phyloP scores from a whole-genome alignment of 1,140 invertebrate species.

The Arctopsyche grandis region DNA sequence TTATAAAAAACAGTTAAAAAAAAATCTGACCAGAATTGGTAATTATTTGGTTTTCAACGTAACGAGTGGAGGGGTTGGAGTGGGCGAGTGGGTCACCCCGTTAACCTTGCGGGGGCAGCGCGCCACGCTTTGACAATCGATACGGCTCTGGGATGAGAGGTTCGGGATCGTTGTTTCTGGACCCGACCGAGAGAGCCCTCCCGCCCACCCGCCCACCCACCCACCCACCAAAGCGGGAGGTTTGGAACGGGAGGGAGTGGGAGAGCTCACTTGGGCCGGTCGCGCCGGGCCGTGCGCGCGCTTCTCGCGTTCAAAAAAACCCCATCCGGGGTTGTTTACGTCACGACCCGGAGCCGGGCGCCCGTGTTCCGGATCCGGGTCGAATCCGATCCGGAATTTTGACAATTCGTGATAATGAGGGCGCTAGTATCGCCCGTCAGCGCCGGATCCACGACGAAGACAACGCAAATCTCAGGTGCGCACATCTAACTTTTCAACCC shows the following conservation, averaged over 20 bases:
- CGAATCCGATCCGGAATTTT: neutral
- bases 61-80: too few species aligned
- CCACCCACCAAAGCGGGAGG: neutral
- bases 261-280: slow-evolving; percentile 25
- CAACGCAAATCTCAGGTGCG: too few species aligned
- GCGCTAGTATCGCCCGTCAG: neutral
- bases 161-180: slow-evolving; percentile 41
- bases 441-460: neutral
- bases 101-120: neutral
- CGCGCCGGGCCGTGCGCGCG: slow-evolving; percentile 15
- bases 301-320: neutral
- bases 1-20: too few species aligned
- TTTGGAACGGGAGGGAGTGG: too few species aligned
- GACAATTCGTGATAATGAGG: neutral
- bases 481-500: too few species aligned
- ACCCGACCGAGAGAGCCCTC: too few species aligned
- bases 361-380: neutral
- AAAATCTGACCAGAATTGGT: too few species aligned
- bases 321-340: slow-evolving; percentile 10
- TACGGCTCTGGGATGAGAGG: slow-evolving; percentile 8
- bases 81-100: neutral
- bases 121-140: slow-evolving; percentile 31
- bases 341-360: slow-evolving; percentile 6
- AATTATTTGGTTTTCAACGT: too few species aligned
- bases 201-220: too few species aligned